A percentile compares a stretch with the other conserved stretches of the same genome.
Conservation (phyloP, 2,888 invertebrate species). For the Chorisops tibialis region DNA sequence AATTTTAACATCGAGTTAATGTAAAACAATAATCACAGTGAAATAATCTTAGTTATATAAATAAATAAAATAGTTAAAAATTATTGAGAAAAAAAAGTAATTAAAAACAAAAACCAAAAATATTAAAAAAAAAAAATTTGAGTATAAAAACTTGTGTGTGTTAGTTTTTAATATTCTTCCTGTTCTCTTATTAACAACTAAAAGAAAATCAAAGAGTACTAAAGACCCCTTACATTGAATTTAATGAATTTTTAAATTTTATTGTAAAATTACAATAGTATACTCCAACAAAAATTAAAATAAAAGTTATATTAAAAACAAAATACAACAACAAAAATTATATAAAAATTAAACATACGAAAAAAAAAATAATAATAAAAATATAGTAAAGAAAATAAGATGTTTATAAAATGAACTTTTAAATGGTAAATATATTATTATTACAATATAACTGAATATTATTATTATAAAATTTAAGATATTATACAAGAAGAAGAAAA, state of each 20-base stretch:
- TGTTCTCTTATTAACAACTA: not conserved
- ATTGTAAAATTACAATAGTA: conserved; percentile 25
- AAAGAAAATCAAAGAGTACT: not conserved
- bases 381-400: conserved; percentile 15
- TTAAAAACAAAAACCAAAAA: not conserved
- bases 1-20: conserved; percentile 13
- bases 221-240: not conserved
- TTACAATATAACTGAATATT: conserved; percentile 15
- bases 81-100: conserved; percentile 3
- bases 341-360: conserved; percentile 14
- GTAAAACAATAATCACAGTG: conserved; percentile 14
- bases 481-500: not conserved
- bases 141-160: not conserved
- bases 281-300: conserved; percentile 11
- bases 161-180: no score
- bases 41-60: conserved; percentile 18
- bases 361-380: conserved; percentile 17
- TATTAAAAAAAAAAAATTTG: not conserved
- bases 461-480: conserved; percentile 18
- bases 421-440: conserved; percentile 22
- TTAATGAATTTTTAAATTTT: conserved; percentile 1
- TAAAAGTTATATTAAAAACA: no score
- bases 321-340: conserved; percentile 2
- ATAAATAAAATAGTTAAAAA: conserved; percentile 3
- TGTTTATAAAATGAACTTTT: conserved; percentile 24